Base-by-base conservation (phyloP, 2,888 invertebrate genomes). In the Conomelus anceps region DNA sequence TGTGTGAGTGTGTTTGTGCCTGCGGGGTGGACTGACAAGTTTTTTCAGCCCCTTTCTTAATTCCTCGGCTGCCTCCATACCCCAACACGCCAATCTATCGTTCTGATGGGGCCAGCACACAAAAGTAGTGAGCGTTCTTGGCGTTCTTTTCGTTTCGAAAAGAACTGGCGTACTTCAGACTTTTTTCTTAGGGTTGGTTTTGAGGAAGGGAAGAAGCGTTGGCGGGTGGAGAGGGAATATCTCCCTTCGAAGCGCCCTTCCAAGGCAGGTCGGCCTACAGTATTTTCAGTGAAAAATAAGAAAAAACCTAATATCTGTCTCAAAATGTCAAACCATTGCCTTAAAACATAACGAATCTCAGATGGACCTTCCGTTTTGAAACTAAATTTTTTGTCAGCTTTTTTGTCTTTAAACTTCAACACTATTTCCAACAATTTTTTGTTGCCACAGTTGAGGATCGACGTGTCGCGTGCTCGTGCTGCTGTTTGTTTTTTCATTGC, bases 321-420 rank as follows among this genome's bases (percentile, higher is more conserved):
- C 89, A 90, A 90, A 90, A 90, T 90, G 90, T 90, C 90, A 89
- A 89, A 90, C n/a, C 63, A 63, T 63, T 63, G 63, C 63, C 63
- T 92, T 23, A 91, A 84, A 20, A 89, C 91, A 86, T 93, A 87
- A 63, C 87, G n/a, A 23, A 88, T 91, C 63, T 63, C 63, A 63
- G 63, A 63, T 63, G 63, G 63, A 63, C 63, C 63, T 63, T 63
- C n/a, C 63, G 63, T 63, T n/a, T 63, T 63, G 20, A n/a, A 20
- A 63, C 85, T 86, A 87, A 87, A 24, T 86, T 89, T 89, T 89
- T 89, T 89, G 89, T 89, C 85, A 85, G 84, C 89, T 24, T 89
- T 89, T 89, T 89, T 89, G 86, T 84, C 84, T 63, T 63, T 7
- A 63, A 63, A 63, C 63, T 63, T n/a, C n/a, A n/a, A 63, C 41